phyloP scores from a whole-genome alignment of 2,113 vertebrate genomes.

The Tor tambroides region DNA sequence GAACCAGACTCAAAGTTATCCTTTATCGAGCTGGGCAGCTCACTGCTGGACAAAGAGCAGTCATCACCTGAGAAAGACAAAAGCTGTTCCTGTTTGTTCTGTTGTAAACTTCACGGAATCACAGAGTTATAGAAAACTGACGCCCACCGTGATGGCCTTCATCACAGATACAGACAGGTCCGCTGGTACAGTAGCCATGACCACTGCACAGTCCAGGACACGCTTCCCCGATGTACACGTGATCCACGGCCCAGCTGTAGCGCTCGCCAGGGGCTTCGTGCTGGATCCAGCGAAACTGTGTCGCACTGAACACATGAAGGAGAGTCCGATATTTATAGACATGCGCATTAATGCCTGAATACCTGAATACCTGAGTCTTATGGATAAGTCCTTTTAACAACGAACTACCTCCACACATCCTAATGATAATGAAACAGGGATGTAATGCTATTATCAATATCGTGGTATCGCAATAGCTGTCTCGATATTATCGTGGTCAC shows the following conservation, averaged over 20 bases:
- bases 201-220: constrained; percentile 95
- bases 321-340: background rate
- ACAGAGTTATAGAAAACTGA: background rate
- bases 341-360: background rate
- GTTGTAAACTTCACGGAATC: background rate
- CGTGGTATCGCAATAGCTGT: too few species aligned
- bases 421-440: background rate
- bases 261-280: constrained; percentile 89
- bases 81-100: background rate
- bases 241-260: constrained; percentile 95
- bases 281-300: constrained; percentile 98
- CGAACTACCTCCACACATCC: background rate
- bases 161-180: constrained; percentile 93
- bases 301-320: constrained; percentile 79
- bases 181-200: constrained; percentile 89
- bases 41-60: constrained; percentile 89
- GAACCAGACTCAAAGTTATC: constrained; percentile 96
- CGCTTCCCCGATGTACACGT: constrained; percentile 94
- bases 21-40: constrained; percentile 95
- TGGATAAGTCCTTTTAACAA: background rate
- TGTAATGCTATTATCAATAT: too few species aligned
- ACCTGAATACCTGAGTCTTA: background rate
- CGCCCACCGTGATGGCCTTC: constrained; percentile 89
- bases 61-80: constrained; percentile 82
- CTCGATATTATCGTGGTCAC: too few species aligned